Base-by-base conservation (phyloP, 2,113 vertebrate species). In the Bothrops jararaca region DNA sequence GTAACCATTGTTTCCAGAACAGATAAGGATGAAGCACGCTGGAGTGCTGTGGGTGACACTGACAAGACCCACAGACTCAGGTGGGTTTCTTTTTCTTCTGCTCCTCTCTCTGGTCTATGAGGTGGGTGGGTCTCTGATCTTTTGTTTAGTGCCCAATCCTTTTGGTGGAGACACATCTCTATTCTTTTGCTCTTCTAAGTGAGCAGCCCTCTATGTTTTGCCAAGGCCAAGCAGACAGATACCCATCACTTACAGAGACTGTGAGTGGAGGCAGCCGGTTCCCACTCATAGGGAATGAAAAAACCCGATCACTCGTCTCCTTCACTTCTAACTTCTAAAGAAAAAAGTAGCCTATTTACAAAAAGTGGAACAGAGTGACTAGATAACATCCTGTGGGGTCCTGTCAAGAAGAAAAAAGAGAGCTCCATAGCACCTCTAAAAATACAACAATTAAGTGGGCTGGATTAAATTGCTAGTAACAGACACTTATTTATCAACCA, bases 361-460 rank as follows among this genome's bases (percentile, higher is more conserved):
- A 80, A n/a, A 20, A 39, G 69, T 74, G n/a, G 69, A 80, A 5
- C 69, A 39, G 15, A 80, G 5, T 39, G 64, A 34, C 15, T 80
- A 80, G 69, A 80, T 80, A 80, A 39, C 15, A 3, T 34, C 69
- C 5, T 80, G 69, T 69, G 85, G 10, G 89, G 88, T 13, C 20
- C 5, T 9, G 24, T 92, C 50, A 93, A 50, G 88, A 92, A 50
- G 88, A 95, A 95, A 96, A 52, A 86, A 20, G 0, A 92, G 80
- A 92, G 89, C 58, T 86, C 92, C 57, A 90, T 92, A 94, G 93
- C 90, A 92, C 90, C 57, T 26, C 92, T 94, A 95, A 95, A 96
- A 95, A 94, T 50, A 90, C 92, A 92, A 85, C 5, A 54, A 91
- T 85, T 13, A 91, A 56, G 80, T 57, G 52, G 18, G 1, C 6